Base-by-base conservation (phyloP, 1,140 invertebrate genomes). In the Nephotettix cincticeps region DNA sequence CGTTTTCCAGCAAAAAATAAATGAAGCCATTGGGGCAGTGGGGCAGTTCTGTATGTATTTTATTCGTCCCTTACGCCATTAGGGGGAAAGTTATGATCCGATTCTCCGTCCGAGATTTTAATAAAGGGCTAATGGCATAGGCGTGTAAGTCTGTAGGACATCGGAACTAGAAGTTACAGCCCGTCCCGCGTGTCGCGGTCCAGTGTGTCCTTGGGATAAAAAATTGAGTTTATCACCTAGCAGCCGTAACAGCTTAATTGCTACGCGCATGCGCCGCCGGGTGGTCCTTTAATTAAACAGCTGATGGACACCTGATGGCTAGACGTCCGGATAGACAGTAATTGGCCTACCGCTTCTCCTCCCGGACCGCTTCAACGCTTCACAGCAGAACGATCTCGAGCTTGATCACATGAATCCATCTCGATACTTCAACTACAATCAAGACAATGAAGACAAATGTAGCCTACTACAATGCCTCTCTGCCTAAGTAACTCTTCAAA, bases 221-320 rank as follows among this genome's bases (percentile, higher is more conserved):
- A 51, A 51, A 51, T 17, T 51, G 47, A 21, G 47, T 51, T 51
- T 51, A 51, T 51, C 47, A 4, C 47, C 47, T 51, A n/a, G 47
- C 47, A 51, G 21, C 47, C 47, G 47, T 51, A 51, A 51, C 47
- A n/a, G n/a, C 47, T 51, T 51, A 51, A 51, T 51, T 51, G 47
- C 47, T 17, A 51, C 47, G 47, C 21, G 47, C 14, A 21, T 51
- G 47, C 47, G 47, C 21, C 4, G 47, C 47, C 47, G 47, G 47
- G 47, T 51, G 47, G 47, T 51, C 47, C 19, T 17, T 51, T 51
- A 51, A 51, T 51, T 51, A 51, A 51, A 51, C 21, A 21, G 47
- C 47, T 51, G 47, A 51, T 51, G 47, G 21, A 51, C 21, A 19
- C 14, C 21, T 21, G 47, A 51, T 51, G 14, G 4, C 47, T 19